Conservation (phyloP, 2,888 invertebrate species). For the Octonoba sinensis region DNA sequence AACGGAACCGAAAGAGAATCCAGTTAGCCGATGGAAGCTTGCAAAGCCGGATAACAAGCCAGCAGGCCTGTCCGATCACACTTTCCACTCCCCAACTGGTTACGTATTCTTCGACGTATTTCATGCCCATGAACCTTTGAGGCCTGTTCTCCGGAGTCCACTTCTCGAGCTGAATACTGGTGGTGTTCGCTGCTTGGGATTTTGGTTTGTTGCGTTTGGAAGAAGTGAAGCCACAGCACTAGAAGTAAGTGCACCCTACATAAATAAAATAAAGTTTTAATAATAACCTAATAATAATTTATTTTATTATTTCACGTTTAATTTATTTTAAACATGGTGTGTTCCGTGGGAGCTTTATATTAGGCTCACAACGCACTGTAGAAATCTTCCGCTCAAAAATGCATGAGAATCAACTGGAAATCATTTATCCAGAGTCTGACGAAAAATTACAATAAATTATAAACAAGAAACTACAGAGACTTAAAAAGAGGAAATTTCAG, state of each 20-base stretch:
- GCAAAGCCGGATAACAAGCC: slow-evolving; percentile 75
- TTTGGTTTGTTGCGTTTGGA: slow-evolving; percentile 75
- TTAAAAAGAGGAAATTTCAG: too few relatives aligned
- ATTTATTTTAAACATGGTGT: too few relatives aligned
- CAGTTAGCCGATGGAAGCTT: slow-evolving; percentile 74
- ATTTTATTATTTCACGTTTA: too few relatives aligned
- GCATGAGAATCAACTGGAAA: too few relatives aligned
- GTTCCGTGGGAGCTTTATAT: too few relatives aligned
- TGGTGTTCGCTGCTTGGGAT: slow-evolving; percentile 73
- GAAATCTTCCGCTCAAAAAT: too few relatives aligned
- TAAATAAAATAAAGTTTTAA: too few relatives aligned
- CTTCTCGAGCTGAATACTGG: slow-evolving; percentile 71
- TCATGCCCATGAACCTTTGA: slow-evolving; percentile 70
- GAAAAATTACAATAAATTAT: too few relatives aligned
- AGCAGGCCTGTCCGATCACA: slow-evolving; percentile 75
- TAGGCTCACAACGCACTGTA: too few relatives aligned
- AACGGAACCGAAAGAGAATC: slow-evolving; percentile 40
- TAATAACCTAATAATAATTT: too few relatives aligned
- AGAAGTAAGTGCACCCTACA: slow-evolving; percentile 66
- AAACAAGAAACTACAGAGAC: too few relatives aligned
- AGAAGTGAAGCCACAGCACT: slow-evolving; percentile 74
- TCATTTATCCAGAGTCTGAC: too few relatives aligned
- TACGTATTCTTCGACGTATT: slow-evolving; percentile 77
- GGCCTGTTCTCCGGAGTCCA: slow-evolving; percentile 69
- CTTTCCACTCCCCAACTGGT: slow-evolving; percentile 74